Conservation (phyloP, 2,888 invertebrate species). For the Maniola hyperantus region DNA sequence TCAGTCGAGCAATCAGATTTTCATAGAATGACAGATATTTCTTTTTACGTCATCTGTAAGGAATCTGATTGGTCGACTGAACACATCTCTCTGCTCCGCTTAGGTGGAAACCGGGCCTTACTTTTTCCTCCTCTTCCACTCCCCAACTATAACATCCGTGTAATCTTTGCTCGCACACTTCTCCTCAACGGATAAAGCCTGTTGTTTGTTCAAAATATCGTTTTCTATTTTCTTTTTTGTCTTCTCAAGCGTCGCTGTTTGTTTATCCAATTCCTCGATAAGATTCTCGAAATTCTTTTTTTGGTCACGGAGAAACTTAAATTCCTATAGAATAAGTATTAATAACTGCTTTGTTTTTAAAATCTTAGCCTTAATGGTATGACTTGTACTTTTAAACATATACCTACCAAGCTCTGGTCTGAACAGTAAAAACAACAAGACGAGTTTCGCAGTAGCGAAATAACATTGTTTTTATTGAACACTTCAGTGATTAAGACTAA, state of each 20-base stretch:
- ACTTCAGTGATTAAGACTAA: too few relatives aligned
- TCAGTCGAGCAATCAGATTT: too few relatives aligned
- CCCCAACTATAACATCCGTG: constrained; percentile 39
- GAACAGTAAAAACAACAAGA: too few relatives aligned
- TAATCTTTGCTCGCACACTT: constrained; percentile 45
- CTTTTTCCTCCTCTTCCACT: constrained; percentile 53
- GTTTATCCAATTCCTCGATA: constrained; percentile 53
- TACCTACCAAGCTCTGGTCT: too few relatives aligned
- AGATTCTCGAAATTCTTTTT: constrained; percentile 63
- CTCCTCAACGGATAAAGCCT: constrained; percentile 62
- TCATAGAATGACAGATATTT: too few relatives aligned
- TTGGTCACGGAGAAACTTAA: constrained; percentile 60
- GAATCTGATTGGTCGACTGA: too few relatives aligned
- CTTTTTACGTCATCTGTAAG: too few relatives aligned
- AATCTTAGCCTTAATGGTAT: not conserved
- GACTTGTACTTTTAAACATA: too few relatives aligned
- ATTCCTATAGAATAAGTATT: constrained; percentile 56
- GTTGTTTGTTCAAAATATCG: constrained; percentile 60
- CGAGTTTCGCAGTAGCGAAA: too few relatives aligned
- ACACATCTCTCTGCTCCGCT: too few relatives aligned
- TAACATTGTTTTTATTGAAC: too few relatives aligned
- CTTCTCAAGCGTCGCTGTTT: constrained; percentile 51
- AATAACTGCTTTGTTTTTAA: not conserved
- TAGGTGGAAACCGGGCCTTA: too few relatives aligned
- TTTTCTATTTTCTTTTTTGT: constrained; percentile 57